Conservation (phyloP, 2,888 invertebrate species). For the Eledone cirrhosa region DNA sequence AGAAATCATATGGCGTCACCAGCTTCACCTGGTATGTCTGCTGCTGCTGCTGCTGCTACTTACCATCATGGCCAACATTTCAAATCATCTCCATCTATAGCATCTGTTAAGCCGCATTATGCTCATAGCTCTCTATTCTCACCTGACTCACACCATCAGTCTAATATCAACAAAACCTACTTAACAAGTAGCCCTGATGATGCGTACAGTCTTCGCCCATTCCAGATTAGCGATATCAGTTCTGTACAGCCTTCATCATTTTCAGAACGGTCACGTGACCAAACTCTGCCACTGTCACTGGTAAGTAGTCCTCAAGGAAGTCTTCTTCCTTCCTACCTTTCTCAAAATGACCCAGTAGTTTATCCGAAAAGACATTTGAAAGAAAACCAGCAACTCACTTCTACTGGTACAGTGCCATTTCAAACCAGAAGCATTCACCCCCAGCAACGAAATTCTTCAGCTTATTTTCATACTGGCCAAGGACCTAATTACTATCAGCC, state of each 20-base stretch:
- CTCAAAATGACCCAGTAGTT: neutral
- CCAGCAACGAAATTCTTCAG: slow-evolving; percentile 21
- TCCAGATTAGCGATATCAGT: slow-evolving; percentile 51
- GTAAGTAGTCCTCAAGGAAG: slow-evolving; percentile 3
- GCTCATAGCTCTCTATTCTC: slow-evolving; percentile 5
- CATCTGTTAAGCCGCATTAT: neutral
- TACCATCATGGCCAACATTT: neutral
- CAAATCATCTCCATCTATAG: neutral
- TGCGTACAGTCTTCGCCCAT: slow-evolving; percentile 39
- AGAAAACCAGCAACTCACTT: neutral
- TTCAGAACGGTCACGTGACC: slow-evolving; percentile 32
- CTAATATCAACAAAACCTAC: slow-evolving; percentile 28
- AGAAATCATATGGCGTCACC: slow-evolving; percentile 21
- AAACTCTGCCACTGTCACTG: slow-evolving; percentile 26
- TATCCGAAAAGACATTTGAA: neutral
- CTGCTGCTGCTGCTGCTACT: slow-evolving; percentile 9
- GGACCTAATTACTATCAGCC: slow-evolving; percentile 35
- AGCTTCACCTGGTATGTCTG: slow-evolving; percentile 23
- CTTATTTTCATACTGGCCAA: slow-evolving; percentile 4
- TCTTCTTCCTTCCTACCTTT: slow-evolving; percentile 5
- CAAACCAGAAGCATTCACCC: slow-evolving; percentile 21
- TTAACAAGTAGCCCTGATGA: slow-evolving; percentile 31
- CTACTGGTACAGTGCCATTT: slow-evolving; percentile 16
- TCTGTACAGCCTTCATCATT: slow-evolving; percentile 50
- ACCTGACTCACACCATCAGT: slow-evolving; percentile 5